phyloP scores from a whole-genome alignment of 1,140 invertebrate genomes.

The Archivesica marissinica region DNA sequence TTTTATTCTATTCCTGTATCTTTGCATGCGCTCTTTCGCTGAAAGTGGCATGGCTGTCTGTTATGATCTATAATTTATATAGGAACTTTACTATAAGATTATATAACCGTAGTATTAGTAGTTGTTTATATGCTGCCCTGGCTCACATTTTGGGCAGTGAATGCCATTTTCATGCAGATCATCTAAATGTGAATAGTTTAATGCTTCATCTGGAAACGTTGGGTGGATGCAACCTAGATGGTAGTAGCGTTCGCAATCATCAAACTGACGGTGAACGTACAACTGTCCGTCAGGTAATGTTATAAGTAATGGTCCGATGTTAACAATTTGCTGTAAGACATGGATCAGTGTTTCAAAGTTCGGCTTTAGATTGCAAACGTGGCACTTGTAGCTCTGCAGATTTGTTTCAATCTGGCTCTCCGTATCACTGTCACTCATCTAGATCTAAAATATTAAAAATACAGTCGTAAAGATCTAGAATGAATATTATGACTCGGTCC shows the following conservation, averaged over 20 bases:
- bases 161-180: constrained; percentile 42
- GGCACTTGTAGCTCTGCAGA: constrained; percentile 27
- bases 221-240: constrained; percentile 36
- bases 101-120: no score
- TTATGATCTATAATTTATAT: no score
- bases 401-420: constrained; percentile 13
- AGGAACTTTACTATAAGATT: no score
- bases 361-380: constrained; percentile 24
- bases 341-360: constrained; percentile 19
- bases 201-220: constrained; percentile 31
- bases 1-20: no score
- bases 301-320: constrained; percentile 28
- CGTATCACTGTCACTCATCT: constrained; percentile 41
- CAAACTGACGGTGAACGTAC: constrained; percentile 32
- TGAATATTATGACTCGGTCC: no score
- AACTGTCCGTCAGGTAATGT: constrained; percentile 22
- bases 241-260: constrained; percentile 28
- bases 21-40: no score
- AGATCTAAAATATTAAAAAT: no score
- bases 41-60: no score
- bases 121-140: no score
- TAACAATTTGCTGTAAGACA: constrained; percentile 38
- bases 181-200: constrained; percentile 26
- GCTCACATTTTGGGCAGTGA: constrained; percentile 33
- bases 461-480: no score